Base-by-base conservation (phyloP, 2,797 vertebrate genomes). In the Bufotes viridis region DNA sequence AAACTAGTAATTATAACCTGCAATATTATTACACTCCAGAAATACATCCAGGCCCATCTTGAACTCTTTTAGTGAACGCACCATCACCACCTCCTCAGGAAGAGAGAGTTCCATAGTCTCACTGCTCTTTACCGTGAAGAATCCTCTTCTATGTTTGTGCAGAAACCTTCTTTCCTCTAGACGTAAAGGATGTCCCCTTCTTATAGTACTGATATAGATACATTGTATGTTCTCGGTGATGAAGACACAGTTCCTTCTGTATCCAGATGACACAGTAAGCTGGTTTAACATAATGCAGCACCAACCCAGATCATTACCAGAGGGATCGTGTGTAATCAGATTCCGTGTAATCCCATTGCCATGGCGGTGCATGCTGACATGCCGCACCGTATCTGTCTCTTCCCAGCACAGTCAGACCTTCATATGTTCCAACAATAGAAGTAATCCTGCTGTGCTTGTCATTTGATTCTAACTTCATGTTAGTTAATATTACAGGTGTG, bases 271-370 rank as follows among this genome's bases (percentile, higher is more conserved):
- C 57, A 26, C 86, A 76, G 10, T 87, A 53, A 76, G 57, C 74
- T 69, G 72, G 57, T 17, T 85, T 85, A 61, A 34, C 60, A 18
- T 75, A 78, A 79, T 82, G 72, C 82, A 70, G 53, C 82, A 72
- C 34, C 63, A 82, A 79, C 63, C 83, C 78, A 17, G 49, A 72
- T 82, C 78, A 89, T 81, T 81, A 88, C 55, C 78, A 65, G 61
- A 65, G 42, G 70, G 70, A 86, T 86, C 58, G 57, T 26, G 49
- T 34, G 20, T 89, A 89, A 89, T 85, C 84, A 65, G 83, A 80
- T 89, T 89, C 29, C 0, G 3, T 49, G 60, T 88, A 84, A 63
- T 82, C 82, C 74, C 49, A 65, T 55, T 58, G 69, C 67, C 34
- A 42, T 17, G 11, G 13, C 17, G 51, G 13, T 20, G 14, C 24